Conservation (phyloP, 1,140 invertebrate species). For the Scaptomyza pallida region DNA sequence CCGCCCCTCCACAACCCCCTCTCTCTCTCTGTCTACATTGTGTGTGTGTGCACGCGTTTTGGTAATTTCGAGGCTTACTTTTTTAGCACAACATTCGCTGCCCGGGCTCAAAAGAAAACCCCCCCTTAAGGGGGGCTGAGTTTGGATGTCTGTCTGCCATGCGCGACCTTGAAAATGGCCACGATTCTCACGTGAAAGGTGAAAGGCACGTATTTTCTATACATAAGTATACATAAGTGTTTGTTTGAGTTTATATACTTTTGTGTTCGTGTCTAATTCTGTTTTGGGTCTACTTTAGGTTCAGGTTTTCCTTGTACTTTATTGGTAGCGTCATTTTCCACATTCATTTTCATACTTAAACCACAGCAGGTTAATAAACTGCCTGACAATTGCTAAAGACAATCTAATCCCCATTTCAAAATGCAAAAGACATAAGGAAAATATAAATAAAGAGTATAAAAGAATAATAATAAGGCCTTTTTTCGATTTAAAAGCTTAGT, state of each 20-base stretch:
- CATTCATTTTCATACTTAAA: not conserved
- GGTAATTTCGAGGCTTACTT: slow-evolving; percentile 70
- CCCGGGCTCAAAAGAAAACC: not conserved
- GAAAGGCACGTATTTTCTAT: slow-evolving; percentile 65
- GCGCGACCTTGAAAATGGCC: slow-evolving; percentile 73
- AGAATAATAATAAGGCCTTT: too few relatives aligned
- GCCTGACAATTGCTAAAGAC: too few relatives aligned
- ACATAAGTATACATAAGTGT: slow-evolving; percentile 1
- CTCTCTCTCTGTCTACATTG: not conserved
- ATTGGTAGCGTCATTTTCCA: too few relatives aligned
- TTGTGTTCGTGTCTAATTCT: slow-evolving; percentile 24
- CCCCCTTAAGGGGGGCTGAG: slow-evolving; percentile 23
- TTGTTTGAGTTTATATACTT: not conserved
- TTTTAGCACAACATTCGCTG: slow-evolving; percentile 10
- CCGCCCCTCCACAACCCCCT: not conserved
- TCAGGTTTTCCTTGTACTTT: slow-evolving; percentile 29
- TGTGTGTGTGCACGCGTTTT: slow-evolving; percentile 63
- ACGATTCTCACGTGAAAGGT: slow-evolving; percentile 76
- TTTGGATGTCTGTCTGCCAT: slow-evolving; percentile 51
- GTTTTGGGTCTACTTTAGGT: slow-evolving; percentile 27
- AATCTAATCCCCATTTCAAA: too few relatives aligned
- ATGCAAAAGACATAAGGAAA: too few relatives aligned
- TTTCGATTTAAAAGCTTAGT: too few relatives aligned
- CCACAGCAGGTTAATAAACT: too few relatives aligned
- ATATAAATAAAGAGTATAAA: too few relatives aligned